A percentile compares a stretch with the other conserved stretches of the same genome.
These are phyloP conservation scores for Zaprionus lineosus DNA, from an alignment of 2,888 invertebrate species.

Conservation along the genomic window DNA sequence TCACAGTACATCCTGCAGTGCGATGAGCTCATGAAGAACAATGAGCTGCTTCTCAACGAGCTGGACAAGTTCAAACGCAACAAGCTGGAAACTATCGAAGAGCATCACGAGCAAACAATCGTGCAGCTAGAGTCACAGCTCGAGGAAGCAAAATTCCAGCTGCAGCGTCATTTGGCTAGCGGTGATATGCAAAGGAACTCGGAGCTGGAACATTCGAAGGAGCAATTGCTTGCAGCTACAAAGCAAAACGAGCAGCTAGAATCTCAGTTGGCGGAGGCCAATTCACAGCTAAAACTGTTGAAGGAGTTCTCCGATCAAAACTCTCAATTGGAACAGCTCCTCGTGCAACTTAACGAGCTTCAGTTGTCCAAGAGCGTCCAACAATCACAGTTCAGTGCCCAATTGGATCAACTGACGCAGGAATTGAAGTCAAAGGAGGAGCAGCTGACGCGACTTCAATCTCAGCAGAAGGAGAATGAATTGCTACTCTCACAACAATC, in stretches of 20 bases:
- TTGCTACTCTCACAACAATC: constrained; percentile 23
- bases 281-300: neutral
- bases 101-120: constrained; percentile 88
- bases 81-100: constrained; percentile 88
- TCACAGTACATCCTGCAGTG: constrained; percentile 85
- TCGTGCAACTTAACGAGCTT: constrained; percentile 6
- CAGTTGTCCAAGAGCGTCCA: constrained; percentile 82
- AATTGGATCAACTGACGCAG: constrained; percentile 30
- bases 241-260: neutral
- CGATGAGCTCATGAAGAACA: constrained; percentile 88
- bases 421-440: constrained; percentile 69
- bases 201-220: too few species aligned
- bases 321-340: neutral
- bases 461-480: constrained; percentile 40
- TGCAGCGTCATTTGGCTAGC: neutral
- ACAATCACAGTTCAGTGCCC: constrained; percentile 69
- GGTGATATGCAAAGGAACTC: neutral
- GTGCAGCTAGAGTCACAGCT: constrained; percentile 86
- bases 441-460: constrained; percentile 52
- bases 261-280: neutral
- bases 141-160: constrained; percentile 83
- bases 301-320: neutral
- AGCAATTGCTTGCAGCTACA: neutral
- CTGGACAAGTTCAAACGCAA: constrained; percentile 85
- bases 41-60: constrained; percentile 87